Percentiles rank a stretch among this genome's conserved stretches.
These are phyloP conservation scores for Champsocephalus esox DNA, from an alignment of 2,797 vertebrate genomes.

Conservation along the genomic window DNA sequence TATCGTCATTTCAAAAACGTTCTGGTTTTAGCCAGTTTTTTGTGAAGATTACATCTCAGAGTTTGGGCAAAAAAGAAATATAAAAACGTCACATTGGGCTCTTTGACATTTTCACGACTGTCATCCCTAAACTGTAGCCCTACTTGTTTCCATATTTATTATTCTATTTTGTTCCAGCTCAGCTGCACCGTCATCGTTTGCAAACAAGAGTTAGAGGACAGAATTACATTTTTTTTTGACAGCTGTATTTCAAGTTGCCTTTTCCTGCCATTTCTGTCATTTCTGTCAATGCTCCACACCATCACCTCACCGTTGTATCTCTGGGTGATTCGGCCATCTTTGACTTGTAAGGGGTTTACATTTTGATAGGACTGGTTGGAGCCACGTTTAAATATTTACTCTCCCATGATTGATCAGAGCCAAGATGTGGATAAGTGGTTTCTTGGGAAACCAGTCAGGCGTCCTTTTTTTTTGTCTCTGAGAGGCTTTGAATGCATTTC, in stretches of 20 bases:
- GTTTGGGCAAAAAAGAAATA: neutral
- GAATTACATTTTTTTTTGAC: neutral
- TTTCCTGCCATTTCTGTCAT: conserved; percentile 3
- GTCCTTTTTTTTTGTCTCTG: neutral
- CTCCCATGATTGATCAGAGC: conserved; percentile 50
- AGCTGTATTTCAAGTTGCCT: conserved; percentile 12
- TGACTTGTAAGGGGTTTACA: conserved; percentile 22
- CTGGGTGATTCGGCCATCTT: conserved; percentile 15
- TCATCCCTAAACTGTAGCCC: neutral
- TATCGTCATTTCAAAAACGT: neutral
- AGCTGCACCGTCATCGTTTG: neutral
- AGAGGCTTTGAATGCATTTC: conserved; percentile 40
- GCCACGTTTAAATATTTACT: conserved; percentile 55
- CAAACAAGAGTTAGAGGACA: conserved; percentile 1
- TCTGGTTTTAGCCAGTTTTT: neutral
- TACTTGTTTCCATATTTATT: neutral
- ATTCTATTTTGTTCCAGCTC: neutral
- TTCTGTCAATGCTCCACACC: neutral
- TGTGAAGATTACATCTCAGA: neutral
- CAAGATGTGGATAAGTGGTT: conserved; percentile 48
- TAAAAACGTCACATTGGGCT: neutral
- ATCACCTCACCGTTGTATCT: conserved; percentile 14
- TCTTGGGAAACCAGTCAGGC: conserved; percentile 54
- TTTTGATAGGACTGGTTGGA: conserved; percentile 23
- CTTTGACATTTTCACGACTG: neutral